phyloP scores from a whole-genome alignment of 2,888 invertebrate genomes.

The Caenorhabditis sp. region DNA sequence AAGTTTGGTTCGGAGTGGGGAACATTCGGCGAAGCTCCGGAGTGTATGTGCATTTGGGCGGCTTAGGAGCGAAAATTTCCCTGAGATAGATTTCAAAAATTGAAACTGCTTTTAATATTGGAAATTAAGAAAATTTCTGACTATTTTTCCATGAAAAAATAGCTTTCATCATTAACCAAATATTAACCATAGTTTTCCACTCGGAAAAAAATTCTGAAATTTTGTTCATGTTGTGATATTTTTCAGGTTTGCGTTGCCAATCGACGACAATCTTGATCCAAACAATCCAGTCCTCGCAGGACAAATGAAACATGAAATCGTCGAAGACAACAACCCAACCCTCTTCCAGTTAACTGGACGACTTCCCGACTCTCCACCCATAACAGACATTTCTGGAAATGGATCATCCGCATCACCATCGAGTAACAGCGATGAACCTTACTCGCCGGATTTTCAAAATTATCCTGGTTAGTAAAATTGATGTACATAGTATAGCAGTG shows the following conservation, averaged over 20 bases:
- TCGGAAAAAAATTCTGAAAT: no score
- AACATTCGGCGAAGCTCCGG: no score
- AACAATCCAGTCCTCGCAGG: neutral
- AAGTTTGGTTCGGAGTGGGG: no score
- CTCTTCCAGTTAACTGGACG: constrained; percentile 12
- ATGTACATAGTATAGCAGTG: neutral
- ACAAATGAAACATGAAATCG: neutral
- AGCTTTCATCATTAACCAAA: no score
- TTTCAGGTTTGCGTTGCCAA: neutral
- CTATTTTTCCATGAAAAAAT: no score
- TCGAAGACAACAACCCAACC: constrained; percentile 2
- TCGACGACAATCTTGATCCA: constrained; percentile 10
- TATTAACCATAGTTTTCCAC: neutral
- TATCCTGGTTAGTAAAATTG: constrained; percentile 34
- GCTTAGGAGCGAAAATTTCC: neutral
- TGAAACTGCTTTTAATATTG: neutral
- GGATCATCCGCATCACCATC: constrained; percentile 65
- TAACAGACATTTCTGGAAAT: constrained; percentile 65
- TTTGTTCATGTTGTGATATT: no score
- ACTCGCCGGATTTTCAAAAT: constrained; percentile 61
- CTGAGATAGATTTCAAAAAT: neutral
- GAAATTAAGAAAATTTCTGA: no score
- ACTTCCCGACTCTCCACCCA: constrained; percentile 68
- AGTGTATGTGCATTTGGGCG: no score
- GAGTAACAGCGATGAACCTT: constrained; percentile 63